These are phyloP conservation scores for Drosophila greeni DNA, from an alignment of 2,888 invertebrate species.

Conservation along the genomic window DNA sequence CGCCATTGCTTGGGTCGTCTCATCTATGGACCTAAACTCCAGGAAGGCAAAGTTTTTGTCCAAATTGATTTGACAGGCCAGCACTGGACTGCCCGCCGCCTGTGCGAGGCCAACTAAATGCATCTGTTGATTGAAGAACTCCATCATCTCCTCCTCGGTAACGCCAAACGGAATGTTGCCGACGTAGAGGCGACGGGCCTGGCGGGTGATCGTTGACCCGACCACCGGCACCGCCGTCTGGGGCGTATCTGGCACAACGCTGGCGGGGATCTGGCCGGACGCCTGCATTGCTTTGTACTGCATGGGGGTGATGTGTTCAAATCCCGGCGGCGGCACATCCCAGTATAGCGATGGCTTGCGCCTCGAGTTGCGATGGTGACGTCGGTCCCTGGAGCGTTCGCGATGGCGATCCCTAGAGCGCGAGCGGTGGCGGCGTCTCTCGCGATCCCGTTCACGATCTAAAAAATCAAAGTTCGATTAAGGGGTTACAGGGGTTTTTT, in stretches of 20 bases:
- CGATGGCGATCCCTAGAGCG: slow-evolving; percentile 69
- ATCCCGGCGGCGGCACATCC: slow-evolving; percentile 99
- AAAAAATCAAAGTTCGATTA: too few species aligned
- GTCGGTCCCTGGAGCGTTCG: slow-evolving; percentile 65
- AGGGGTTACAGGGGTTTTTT: too few species aligned
- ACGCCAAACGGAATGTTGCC: slow-evolving; percentile 99
- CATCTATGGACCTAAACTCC: slow-evolving; percentile 97
- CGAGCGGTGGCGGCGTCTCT: slow-evolving; percentile 64
- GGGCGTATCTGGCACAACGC: slow-evolving; percentile 93
- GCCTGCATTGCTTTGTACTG: slow-evolving; percentile 95
- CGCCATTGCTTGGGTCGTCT: slow-evolving; percentile 99
- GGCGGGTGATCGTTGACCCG: slow-evolving; percentile 97
- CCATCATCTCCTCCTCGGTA: slow-evolving; percentile 99
- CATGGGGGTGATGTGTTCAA: slow-evolving; percentile 97
- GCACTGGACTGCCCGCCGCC: slow-evolving; percentile 97
- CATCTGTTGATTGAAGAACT: slow-evolving; percentile 99
- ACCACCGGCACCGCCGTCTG: slow-evolving; percentile 98
- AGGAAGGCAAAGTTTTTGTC: slow-evolving; percentile 99
- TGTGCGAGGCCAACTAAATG: slow-evolving; percentile 97
- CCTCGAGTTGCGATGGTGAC: slow-evolving; percentile 82
- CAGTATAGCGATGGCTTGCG: slow-evolving; percentile 96
- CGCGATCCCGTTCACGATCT: slow-evolving; percentile 64
- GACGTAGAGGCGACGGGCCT: slow-evolving; percentile 95
- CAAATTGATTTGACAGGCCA: slow-evolving; percentile 99
- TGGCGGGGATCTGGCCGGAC: slow-evolving; percentile 96